Percentiles rank a stretch among this genome's conserved stretches.
These are phyloP conservation scores for Coccyzus lansbergi DNA, from an alignment of 2,797 vertebrate species.

Conservation along the genomic window DNA sequence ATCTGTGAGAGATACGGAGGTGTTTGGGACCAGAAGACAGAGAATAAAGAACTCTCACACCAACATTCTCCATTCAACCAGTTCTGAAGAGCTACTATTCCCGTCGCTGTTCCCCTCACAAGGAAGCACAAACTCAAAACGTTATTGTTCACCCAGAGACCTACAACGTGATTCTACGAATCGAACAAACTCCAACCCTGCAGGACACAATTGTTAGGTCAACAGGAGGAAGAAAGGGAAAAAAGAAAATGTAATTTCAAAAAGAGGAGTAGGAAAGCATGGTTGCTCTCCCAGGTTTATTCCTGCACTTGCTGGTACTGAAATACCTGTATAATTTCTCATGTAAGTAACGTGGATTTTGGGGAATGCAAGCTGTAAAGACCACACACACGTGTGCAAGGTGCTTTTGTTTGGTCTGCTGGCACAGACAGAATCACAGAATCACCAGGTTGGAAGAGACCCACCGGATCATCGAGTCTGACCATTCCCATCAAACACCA, in stretches of 20 bases:
- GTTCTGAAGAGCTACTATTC: too few relatives aligned
- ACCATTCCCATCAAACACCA: too few relatives aligned
- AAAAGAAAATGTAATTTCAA: too few relatives aligned
- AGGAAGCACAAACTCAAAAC: background rate
- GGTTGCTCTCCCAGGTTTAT: background rate
- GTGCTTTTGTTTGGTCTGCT: background rate
- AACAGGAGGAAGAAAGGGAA: background rate
- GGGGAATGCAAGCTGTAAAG: background rate
- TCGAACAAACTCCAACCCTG: background rate
- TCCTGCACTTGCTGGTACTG: background rate
- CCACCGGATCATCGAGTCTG: too few relatives aligned
- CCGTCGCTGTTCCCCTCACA: rapidly evolving
- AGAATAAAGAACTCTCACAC: background rate
- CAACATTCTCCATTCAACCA: background rate
- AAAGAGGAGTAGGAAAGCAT: too few relatives aligned
- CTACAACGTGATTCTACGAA: background rate
- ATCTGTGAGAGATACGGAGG: background rate
- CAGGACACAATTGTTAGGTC: background rate
- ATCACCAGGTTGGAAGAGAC: too few relatives aligned
- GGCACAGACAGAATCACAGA: too few relatives aligned
- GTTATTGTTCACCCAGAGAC: background rate
- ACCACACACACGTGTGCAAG: background rate
- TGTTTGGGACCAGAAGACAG: background rate
- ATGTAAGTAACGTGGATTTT: background rate
- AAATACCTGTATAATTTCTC: background rate